Conservation (phyloP, 2,888 invertebrate genomes). For the Drosophila flavopinicola region DNA sequence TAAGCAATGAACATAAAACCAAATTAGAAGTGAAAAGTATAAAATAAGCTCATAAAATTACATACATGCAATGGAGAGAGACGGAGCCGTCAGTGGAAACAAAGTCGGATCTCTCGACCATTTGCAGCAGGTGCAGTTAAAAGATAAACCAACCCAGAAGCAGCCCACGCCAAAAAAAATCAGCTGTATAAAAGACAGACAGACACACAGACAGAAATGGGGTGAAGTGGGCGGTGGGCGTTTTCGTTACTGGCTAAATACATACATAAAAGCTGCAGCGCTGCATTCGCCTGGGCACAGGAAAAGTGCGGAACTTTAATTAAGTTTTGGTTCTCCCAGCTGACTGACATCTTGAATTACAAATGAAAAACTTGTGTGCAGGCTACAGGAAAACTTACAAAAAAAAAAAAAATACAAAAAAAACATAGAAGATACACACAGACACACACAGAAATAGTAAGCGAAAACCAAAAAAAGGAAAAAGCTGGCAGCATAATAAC, state of each 20-base stretch:
- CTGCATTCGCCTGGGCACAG: slow-evolving; percentile 44
- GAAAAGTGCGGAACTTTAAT: slow-evolving; percentile 81
- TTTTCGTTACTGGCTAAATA: slow-evolving; percentile 42
- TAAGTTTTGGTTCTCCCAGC: slow-evolving; percentile 82
- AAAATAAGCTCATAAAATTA: slow-evolving; percentile 75
- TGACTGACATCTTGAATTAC: slow-evolving; percentile 83
- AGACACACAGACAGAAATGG: slow-evolving; percentile 20
- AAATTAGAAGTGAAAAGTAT: slow-evolving; percentile 73
- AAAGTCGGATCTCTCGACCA: slow-evolving; percentile 56
- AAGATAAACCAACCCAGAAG: slow-evolving; percentile 50
- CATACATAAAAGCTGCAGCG: slow-evolving; percentile 41
- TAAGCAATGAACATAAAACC: slow-evolving; percentile 52
- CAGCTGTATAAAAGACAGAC: slow-evolving; percentile 14
- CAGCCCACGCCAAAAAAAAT: slow-evolving; percentile 1
- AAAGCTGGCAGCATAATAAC: slow-evolving; percentile 69
- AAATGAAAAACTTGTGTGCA: slow-evolving; percentile 81
- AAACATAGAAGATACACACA: not conserved
- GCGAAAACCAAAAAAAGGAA: slow-evolving; percentile 31
- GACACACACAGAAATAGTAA: slow-evolving; percentile 18
- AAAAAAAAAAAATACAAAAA: slow-evolving; percentile 30
- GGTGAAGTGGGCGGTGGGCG: slow-evolving; percentile 33
- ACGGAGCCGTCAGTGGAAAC: slow-evolving; percentile 31
- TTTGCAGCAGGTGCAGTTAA: slow-evolving; percentile 62
- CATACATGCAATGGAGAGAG: slow-evolving; percentile 26
- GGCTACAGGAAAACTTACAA: slow-evolving; percentile 57